phyloP scores from a whole-genome alignment of 2,888 invertebrate genomes.

The Antheraea assamensis region DNA sequence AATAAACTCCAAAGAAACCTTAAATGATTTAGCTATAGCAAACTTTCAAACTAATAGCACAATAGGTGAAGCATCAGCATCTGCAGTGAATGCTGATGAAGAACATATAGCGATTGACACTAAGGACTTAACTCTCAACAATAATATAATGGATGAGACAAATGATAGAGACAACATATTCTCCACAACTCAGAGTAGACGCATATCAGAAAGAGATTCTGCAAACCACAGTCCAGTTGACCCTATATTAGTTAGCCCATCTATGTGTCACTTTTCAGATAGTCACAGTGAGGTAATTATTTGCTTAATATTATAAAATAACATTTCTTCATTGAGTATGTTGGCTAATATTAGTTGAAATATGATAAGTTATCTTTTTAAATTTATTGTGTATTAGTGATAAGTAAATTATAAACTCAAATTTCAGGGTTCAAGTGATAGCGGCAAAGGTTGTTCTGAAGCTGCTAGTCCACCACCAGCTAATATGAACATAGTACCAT shows the following conservation, averaged over 20 bases:
- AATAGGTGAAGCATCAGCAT: conserved; percentile 47
- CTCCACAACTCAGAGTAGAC: conserved; percentile 65
- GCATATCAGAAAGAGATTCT: conserved; percentile 84
- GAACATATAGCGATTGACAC: conserved; percentile 50
- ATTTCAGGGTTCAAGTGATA: conserved; percentile 89
- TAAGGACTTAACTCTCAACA: conserved; percentile 61
- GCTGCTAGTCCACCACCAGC: conserved; percentile 87
- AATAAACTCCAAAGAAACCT: conserved; percentile 35
- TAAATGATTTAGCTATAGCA: conserved; percentile 43
- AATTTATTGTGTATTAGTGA: conserved; percentile 18
- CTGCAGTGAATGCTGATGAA: conserved; percentile 45
- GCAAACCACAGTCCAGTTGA: conserved; percentile 91
- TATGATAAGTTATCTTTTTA: conserved; percentile 7
- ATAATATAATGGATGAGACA: conserved; percentile 59
- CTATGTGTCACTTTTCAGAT: conserved; percentile 86
- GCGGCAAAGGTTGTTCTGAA: conserved; percentile 91
- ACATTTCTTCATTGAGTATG: neutral
- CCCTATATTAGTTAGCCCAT: conserved; percentile 86
- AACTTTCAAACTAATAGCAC: conserved; percentile 49
- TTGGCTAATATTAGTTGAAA: conserved; percentile 4
- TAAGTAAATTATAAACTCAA: conserved; percentile 17
- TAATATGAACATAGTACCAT: conserved; percentile 77
- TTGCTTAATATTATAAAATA: conserved; percentile 17
- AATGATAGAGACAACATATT: conserved; percentile 64
- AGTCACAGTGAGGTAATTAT: conserved; percentile 84